phyloP scores from a whole-genome alignment of 2,888 invertebrate species.

The Beris chalybata region DNA sequence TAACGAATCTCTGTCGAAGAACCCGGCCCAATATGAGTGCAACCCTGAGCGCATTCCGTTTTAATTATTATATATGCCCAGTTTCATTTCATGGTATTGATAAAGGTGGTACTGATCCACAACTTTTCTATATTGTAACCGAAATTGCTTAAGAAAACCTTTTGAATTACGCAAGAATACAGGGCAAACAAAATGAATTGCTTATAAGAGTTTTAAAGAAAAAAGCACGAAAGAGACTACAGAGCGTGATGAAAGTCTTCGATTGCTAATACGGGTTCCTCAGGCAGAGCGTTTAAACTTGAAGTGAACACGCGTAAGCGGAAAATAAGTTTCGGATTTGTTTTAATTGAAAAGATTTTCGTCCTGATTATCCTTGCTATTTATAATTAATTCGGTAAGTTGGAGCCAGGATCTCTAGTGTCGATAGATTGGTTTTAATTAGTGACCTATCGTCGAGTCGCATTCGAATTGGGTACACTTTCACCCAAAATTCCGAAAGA shows the following conservation, averaged over 20 bases:
- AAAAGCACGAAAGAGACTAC: background rate
- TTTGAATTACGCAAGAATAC: constrained; percentile 18
- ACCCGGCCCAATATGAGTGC: too few relatives aligned
- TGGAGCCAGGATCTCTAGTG: background rate
- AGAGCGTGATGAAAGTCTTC: too few relatives aligned
- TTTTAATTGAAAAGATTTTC: constrained; percentile 29
- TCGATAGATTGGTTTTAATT: constrained; percentile 18
- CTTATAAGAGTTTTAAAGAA: background rate
- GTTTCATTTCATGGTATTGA: background rate
- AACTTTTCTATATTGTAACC: constrained; percentile 33
- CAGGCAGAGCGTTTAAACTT: background rate
- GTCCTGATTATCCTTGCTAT: constrained; percentile 30
- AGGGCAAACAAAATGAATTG: background rate
- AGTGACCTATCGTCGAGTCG: background rate
- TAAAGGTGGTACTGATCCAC: constrained; percentile 1
- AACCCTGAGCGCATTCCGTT: background rate
- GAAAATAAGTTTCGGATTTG: constrained; percentile 17
- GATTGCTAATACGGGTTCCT: background rate
- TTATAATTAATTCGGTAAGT: constrained; percentile 24
- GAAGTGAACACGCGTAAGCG: background rate
- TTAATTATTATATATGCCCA: background rate
- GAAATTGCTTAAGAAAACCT: constrained; percentile 37
- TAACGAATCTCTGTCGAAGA: too few relatives aligned
- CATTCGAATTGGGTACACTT: too few relatives aligned
- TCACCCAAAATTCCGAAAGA: too few relatives aligned